Conservation (phyloP, 2,888 invertebrate species). For the Argynnis bischoffii region DNA sequence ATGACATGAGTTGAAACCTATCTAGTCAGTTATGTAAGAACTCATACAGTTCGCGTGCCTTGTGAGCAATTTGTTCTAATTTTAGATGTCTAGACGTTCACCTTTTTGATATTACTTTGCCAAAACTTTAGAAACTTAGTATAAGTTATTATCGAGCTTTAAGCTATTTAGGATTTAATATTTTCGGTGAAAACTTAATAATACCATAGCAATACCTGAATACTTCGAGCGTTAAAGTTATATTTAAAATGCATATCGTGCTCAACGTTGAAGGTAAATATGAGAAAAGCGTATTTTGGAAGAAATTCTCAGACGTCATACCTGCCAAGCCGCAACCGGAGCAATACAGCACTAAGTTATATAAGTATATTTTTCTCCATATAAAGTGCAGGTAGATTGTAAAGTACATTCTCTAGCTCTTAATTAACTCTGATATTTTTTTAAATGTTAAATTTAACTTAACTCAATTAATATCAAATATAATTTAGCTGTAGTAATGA, state of each 20-base stretch:
- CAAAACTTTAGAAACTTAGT: neutral
- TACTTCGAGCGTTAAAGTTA: conserved; percentile 6
- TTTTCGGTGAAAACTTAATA: neutral
- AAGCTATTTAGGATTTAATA: neutral
- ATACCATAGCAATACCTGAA: neutral
- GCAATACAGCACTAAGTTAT: neutral
- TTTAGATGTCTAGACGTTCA: conserved; percentile 9
- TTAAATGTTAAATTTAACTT: too few relatives aligned
- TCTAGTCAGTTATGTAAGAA: conserved; percentile 13
- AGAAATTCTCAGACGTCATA: conserved; percentile 12
- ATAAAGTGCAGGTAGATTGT: conserved; percentile 3
- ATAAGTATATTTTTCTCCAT: neutral
- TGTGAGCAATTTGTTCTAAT: conserved; percentile 13
- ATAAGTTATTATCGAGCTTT: neutral
- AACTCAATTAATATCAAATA: too few relatives aligned
- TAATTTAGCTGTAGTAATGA: too few relatives aligned
- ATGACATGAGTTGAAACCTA: conserved; percentile 8
- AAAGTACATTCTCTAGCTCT: neutral
- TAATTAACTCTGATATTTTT: too few relatives aligned
- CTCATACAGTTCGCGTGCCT: conserved; percentile 10
- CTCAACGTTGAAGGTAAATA: conserved; percentile 14
- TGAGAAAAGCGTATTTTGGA: conserved; percentile 12
- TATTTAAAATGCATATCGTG: conserved; percentile 16
- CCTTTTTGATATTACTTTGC: neutral
- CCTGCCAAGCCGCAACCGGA: conserved; percentile 7